Conservation (phyloP, 1,140 invertebrate species). For the Drosophila lacteicornis region DNA sequence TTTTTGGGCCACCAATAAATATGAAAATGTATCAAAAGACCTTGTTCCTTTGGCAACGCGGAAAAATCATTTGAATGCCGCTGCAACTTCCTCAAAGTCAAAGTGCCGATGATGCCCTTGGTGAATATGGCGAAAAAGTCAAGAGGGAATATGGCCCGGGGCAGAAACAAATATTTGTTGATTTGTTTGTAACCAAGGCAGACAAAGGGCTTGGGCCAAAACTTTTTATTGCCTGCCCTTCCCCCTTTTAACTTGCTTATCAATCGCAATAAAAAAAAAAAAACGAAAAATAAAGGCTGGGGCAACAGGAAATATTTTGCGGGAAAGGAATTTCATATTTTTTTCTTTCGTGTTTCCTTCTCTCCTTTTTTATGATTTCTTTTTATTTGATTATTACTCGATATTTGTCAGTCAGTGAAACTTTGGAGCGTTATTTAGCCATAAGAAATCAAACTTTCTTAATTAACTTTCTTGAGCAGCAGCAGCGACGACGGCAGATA, state of each 20-base stretch:
- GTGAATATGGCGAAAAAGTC: conserved; percentile 4
- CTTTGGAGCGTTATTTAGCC: conserved; percentile 81
- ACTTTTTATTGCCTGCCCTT: conserved; percentile 63
- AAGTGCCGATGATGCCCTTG: conserved; percentile 38
- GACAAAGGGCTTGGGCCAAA: conserved; percentile 57
- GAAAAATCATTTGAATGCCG: conserved; percentile 13
- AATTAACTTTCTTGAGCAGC: conserved; percentile 75
- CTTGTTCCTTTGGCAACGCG: conserved; percentile 10
- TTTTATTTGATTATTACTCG: conserved; percentile 57
- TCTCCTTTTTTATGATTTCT: conserved; percentile 19
- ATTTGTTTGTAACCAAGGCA: conserved; percentile 67
- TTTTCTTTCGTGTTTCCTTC: conserved; percentile 33
- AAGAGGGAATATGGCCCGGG: conserved; percentile 16
- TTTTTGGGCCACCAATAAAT: not conserved
- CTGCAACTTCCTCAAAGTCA: conserved; percentile 28
- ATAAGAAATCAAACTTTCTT: conserved; percentile 83
- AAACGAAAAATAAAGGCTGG: conserved; percentile 9
- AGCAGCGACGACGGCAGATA: conserved; percentile 30
- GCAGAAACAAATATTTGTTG: conserved; percentile 69
- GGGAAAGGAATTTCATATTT: conserved; percentile 43
- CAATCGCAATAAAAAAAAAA: conserved; percentile 38
- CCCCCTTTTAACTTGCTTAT: conserved; percentile 58
- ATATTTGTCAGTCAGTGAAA: conserved; percentile 69
- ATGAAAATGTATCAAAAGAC: not conserved
- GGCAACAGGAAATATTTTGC: conserved; percentile 37